Evolutionary conservation across 2,888 invertebrate species (phyloP).

Genomic region (Limnephilus auricula): DNA sequence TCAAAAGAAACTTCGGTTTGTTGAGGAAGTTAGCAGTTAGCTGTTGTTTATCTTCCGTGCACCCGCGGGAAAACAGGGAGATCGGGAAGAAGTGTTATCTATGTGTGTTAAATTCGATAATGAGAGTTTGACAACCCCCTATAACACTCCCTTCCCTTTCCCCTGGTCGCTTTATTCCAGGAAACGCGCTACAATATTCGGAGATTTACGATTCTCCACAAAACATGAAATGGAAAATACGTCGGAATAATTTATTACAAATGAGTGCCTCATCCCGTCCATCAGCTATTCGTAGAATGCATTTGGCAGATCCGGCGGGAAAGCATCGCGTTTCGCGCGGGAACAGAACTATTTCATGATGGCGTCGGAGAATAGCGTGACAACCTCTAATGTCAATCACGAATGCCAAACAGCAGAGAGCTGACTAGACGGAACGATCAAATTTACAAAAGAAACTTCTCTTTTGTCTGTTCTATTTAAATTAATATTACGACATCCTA

Average conservation of each 20-base stretch:
- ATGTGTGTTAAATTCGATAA: conserved; percentile 26
- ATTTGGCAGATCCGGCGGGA: conserved; percentile 43
- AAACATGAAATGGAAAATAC: conserved; percentile 27
- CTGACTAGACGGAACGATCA: neutral
- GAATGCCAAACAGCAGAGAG: neutral
- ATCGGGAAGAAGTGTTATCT: neutral
- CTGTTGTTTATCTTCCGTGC: neutral
- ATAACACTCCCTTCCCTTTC: neutral
- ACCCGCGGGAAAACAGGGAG: too few species aligned
- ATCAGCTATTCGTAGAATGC: conserved; percentile 46
- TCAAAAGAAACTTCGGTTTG: conserved; percentile 13
- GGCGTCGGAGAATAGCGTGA: conserved; percentile 36
- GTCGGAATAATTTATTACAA: conserved; percentile 15
- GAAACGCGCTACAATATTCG: conserved; percentile 4
- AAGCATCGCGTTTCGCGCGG: conserved; percentile 41
- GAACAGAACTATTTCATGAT: conserved; percentile 38
- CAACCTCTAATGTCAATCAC: conserved; percentile 42
- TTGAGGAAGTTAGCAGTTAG: neutral
- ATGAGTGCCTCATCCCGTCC: conserved; percentile 33
- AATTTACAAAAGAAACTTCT: conserved; percentile 18
- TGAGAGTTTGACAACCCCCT: conserved; percentile 3
- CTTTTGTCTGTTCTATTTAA: conserved; percentile 13
- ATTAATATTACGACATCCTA: neutral
- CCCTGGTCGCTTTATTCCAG: neutral
- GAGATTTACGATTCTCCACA: neutral